These are phyloP conservation scores for Macroglossus sobrinus DNA, from an alignment of 2,113 vertebrate genomes.

Conservation along the genomic window DNA sequence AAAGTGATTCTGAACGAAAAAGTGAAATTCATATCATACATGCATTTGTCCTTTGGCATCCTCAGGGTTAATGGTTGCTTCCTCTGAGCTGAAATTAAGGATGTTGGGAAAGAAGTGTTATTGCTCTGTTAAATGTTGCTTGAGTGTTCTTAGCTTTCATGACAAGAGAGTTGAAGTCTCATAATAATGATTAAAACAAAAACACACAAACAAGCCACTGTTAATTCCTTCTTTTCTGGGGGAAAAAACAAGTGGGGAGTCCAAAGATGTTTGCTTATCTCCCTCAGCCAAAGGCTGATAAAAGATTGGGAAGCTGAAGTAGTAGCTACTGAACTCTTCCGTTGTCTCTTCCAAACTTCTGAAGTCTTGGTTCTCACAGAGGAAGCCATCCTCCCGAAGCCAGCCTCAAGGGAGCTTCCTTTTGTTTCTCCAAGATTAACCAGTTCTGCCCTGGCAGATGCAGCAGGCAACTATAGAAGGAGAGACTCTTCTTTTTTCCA, in stretches of 20 bases:
- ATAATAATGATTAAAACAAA: not conserved
- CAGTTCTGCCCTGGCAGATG: slow-evolving; percentile 14
- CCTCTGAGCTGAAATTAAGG: slow-evolving; percentile 15
- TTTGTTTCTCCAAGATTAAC: slow-evolving; percentile 56
- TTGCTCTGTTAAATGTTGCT: not conserved
- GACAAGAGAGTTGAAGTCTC: not conserved
- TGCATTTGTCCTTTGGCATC: not conserved
- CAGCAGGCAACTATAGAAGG: slow-evolving; percentile 6
- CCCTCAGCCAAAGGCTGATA: not conserved
- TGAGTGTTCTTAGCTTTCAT: not conserved
- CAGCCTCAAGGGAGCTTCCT: slow-evolving; percentile 54
- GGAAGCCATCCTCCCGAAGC: not conserved
- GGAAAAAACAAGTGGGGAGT: slow-evolving; percentile 20
- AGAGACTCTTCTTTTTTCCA: slow-evolving; percentile 47
- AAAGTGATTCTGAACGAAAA: not conserved
- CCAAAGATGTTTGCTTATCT: not conserved
- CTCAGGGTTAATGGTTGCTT: slow-evolving; percentile 39
- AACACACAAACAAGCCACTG: not conserved
- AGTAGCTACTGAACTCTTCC: not conserved
- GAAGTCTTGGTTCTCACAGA: slow-evolving; percentile 28
- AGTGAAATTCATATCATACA: not conserved
- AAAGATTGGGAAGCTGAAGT: not conserved
- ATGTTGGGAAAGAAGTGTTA: not conserved
- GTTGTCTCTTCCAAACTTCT: not conserved
- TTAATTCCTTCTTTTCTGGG: not conserved